A percentile compares a stretch with the other conserved stretches of the same genome.
Evolutionary conservation across 2,797 vertebrate species (phyloP).

Genomic region (Acropternis orthonyx): DNA sequence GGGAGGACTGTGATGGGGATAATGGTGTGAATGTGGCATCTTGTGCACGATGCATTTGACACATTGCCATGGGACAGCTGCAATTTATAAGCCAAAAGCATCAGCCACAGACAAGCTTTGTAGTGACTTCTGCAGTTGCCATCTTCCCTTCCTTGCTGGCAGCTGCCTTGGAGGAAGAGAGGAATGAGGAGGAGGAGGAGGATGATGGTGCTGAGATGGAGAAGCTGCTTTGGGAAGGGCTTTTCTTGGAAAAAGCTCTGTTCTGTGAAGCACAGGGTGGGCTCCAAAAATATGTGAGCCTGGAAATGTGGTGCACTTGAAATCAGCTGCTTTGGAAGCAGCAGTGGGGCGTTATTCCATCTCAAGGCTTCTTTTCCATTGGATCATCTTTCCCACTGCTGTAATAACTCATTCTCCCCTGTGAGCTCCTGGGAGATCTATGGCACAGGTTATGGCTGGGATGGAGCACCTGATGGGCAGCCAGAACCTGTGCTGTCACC

Average conservation of each 20-base stretch:
- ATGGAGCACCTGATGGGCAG: neutral
- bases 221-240: slow-evolving; percentile 15
- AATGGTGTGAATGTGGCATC: neutral
- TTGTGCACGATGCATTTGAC: neutral
- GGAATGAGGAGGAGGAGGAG: neutral
- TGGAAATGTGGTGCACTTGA: neutral
- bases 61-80: neutral
- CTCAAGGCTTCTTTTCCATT: neutral
- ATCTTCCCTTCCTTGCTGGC: neutral
- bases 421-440: neutral
- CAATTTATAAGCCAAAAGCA: neutral
- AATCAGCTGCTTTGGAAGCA: neutral
- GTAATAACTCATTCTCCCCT: neutral
- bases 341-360: neutral
- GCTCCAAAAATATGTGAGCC: neutral
- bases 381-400: neutral
- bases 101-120: neutral
- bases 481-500: neutral
- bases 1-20: neutral
- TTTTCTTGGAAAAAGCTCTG: slow-evolving; percentile 21
- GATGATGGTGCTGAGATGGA: neutral
- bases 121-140: neutral
- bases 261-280: neutral
- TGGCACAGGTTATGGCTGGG: neutral
- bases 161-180: slow-evolving; percentile 1